These are phyloP conservation scores for Zaprionus davidi DNA, from an alignment of 1,140 invertebrate species.

Conservation along the genomic window DNA sequence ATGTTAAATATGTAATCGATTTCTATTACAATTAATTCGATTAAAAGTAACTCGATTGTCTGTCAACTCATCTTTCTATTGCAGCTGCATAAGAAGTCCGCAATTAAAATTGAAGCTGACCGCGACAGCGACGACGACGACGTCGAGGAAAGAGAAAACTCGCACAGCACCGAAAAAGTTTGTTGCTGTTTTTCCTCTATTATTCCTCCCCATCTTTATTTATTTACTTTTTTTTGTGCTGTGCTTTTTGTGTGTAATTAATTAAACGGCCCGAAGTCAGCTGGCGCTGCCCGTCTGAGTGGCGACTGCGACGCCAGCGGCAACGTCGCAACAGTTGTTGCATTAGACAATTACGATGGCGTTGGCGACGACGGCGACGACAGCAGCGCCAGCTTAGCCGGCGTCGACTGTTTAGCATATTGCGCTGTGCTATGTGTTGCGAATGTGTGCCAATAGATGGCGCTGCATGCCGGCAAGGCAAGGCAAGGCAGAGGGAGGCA, in stretches of 20 bases:
- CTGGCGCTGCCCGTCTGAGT: constrained; percentile 59
- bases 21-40: neutral
- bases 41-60: neutral
- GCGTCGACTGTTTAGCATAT: constrained; percentile 75
- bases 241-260: constrained; percentile 73
- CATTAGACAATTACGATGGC: constrained; percentile 61
- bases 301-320: constrained; percentile 43
- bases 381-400: constrained; percentile 46
- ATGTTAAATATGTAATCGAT: neutral
- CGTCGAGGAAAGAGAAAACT: constrained; percentile 43
- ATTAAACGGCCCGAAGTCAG: constrained; percentile 77
- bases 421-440: constrained; percentile 46
- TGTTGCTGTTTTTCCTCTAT: constrained; percentile 55
- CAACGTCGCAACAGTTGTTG: constrained; percentile 66
- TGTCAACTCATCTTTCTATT: neutral
- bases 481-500: neutral
- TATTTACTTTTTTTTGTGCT: constrained; percentile 19
- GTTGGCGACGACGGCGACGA: constrained; percentile 30
- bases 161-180: constrained; percentile 56
- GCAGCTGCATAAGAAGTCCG: neutral
- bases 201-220: constrained; percentile 47
- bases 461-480: constrained; percentile 62
- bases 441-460: constrained; percentile 80
- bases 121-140: neutral
- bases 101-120: constrained; percentile 26